Percentiles rank a stretch among this genome's conserved stretches.
Conservation (phyloP, 2,888 invertebrate species). For the Pandemis heparana region DNA sequence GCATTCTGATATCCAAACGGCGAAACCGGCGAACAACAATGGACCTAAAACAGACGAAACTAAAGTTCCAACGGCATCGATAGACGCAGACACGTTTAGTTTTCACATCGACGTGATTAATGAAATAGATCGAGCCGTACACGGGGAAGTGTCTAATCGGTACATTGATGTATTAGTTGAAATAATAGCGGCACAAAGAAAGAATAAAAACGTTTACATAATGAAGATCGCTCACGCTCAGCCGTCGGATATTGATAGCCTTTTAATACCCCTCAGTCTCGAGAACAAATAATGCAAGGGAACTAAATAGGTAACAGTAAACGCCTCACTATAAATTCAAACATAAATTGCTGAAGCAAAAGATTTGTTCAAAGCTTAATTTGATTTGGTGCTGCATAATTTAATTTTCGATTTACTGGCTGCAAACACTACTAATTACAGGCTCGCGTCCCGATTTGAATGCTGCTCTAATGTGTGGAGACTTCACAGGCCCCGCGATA, state of each 20-base stretch:
- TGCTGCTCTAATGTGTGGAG: slow-evolving; percentile 28
- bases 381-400: slow-evolving; percentile 12
- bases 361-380: background rate
- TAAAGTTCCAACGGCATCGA: slow-evolving; percentile 53
- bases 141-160: slow-evolving; percentile 71
- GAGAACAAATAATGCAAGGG: slow-evolving; percentile 3
- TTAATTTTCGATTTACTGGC: slow-evolving; percentile 2
- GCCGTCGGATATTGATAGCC: slow-evolving; percentile 26
- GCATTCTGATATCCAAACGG: slow-evolving; percentile 56
- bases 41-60: slow-evolving; percentile 46
- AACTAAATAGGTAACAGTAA: background rate
- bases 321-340: too few species aligned
- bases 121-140: slow-evolving; percentile 67
- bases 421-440: slow-evolving; percentile 26
- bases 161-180: slow-evolving; percentile 73
- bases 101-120: slow-evolving; percentile 75
- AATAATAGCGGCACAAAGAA: slow-evolving; percentile 51
- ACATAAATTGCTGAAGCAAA: background rate
- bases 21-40: slow-evolving; percentile 47
- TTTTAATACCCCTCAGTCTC: slow-evolving; percentile 8
- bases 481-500: slow-evolving; percentile 34
- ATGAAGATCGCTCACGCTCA: slow-evolving; percentile 45
- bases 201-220: slow-evolving; percentile 46
- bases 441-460: slow-evolving; percentile 18
- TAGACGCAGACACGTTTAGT: slow-evolving; percentile 53